Percentiles rank a stretch among this genome's conserved stretches.
Conservation (phyloP, 2,113 vertebrate species). For the Dicaeum eximium region DNA sequence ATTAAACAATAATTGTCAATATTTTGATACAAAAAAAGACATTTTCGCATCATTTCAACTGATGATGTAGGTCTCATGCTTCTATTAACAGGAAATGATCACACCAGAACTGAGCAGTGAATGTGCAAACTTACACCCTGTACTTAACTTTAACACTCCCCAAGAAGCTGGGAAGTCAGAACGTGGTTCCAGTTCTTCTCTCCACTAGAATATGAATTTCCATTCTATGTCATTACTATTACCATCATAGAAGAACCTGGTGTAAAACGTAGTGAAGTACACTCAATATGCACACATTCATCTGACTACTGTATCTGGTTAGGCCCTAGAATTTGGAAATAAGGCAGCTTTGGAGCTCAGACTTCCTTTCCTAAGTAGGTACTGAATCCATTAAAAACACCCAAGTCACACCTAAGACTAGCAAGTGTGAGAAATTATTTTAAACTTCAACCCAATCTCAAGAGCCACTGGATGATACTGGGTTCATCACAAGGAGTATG, state of each 20-base stretch:
- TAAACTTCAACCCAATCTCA: background rate
- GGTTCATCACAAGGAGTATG: accelerated
- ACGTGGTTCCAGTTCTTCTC: accelerated
- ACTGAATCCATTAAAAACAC: background rate
- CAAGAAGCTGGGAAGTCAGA: background rate
- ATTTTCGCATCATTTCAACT: background rate
- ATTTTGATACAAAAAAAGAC: background rate
- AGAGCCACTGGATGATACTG: background rate
- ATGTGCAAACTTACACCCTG: background rate
- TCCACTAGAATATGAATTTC: background rate
- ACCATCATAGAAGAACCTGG: background rate
- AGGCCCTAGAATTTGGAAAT: background rate
- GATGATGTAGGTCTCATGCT: background rate
- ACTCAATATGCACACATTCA: accelerated
- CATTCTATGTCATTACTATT: background rate
- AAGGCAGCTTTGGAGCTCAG: background rate
- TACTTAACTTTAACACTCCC: background rate
- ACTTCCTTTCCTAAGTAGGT: background rate
- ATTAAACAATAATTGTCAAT: background rate
- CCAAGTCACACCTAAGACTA: background rate
- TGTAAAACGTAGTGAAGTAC: background rate
- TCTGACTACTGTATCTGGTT: background rate
- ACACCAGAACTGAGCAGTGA: background rate
- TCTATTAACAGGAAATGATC: background rate
- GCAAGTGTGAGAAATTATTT: background rate